Conservation (phyloP, 2,113 vertebrate species). For the Terrapene triunguis region DNA sequence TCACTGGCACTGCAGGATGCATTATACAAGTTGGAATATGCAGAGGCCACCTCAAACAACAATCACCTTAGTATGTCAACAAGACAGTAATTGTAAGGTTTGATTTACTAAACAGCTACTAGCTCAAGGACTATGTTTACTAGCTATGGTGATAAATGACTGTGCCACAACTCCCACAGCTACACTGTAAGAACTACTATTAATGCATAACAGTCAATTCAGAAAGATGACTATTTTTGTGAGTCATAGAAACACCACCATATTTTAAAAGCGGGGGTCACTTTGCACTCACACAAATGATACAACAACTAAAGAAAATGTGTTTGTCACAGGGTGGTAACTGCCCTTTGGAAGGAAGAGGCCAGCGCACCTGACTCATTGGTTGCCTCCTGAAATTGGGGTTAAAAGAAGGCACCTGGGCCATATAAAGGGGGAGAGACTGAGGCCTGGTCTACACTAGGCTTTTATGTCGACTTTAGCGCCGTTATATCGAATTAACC, state of each 20-base stretch:
- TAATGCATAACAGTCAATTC: background rate
- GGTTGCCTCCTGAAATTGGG: too few species aligned
- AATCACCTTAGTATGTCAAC: background rate
- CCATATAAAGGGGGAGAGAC: too few species aligned
- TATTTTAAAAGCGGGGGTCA: background rate
- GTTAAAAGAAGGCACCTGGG: too few species aligned
- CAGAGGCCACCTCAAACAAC: background rate
- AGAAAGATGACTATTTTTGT: background rate
- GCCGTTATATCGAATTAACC: too few species aligned
- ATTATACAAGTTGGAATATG: background rate
- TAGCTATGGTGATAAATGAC: background rate
- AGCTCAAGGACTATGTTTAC: background rate
- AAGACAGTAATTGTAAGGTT: background rate
- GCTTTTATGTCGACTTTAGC: too few species aligned
- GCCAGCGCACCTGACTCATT: too few species aligned
- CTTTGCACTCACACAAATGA: background rate
- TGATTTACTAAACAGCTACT: background rate
- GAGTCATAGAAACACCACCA: background rate
- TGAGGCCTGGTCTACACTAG: too few species aligned
- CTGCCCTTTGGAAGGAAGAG: too few species aligned
- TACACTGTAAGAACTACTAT: accelerated
- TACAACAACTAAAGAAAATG: too few species aligned
- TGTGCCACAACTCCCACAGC: accelerated
- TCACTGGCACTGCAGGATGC: too few species aligned
- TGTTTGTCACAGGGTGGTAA: too few species aligned